Percentiles rank a stretch among this genome's conserved stretches.
Evolutionary conservation across 2,797 vertebrate genomes (phyloP).

Genomic region (Helostoma temminkii): DNA sequence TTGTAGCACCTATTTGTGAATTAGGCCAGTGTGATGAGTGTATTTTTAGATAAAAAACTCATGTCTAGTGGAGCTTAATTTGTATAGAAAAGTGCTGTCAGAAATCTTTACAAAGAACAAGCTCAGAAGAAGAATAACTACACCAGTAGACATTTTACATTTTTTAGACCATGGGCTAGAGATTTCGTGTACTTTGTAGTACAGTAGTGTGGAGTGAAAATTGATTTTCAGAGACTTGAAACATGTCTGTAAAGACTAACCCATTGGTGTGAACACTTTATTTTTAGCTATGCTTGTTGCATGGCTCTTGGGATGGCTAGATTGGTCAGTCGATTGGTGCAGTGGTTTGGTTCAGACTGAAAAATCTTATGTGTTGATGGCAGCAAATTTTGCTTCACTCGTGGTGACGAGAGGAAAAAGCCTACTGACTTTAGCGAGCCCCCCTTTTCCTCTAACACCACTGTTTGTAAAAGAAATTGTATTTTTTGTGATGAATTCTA

Average conservation of each 20-base stretch:
- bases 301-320: no score
- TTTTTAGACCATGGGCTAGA: background rate
- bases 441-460: background rate
- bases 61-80: conserved; percentile 32
- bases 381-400: no score
- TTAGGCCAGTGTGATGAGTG: conserved; percentile 43
- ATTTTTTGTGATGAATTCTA: background rate
- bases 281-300: no score
- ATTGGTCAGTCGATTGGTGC: no score
- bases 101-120: conserved; percentile 7
- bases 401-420: background rate
- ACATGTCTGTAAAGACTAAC: no score
- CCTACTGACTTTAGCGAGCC: background rate
- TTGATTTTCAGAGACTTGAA: conserved; percentile 4
- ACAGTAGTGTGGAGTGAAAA: background rate
- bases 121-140: conserved; percentile 12
- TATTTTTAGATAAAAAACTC: conserved; percentile 69
- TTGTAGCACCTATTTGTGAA: conserved; percentile 51
- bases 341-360: no score
- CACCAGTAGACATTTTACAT: background rate
- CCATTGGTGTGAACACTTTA: no score
- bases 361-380: no score
- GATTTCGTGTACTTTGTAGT: background rate
- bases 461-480: background rate
- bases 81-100: conserved; percentile 57